Conservation (phyloP, 2,113 vertebrate genomes). For the Petroica traversi region DNA sequence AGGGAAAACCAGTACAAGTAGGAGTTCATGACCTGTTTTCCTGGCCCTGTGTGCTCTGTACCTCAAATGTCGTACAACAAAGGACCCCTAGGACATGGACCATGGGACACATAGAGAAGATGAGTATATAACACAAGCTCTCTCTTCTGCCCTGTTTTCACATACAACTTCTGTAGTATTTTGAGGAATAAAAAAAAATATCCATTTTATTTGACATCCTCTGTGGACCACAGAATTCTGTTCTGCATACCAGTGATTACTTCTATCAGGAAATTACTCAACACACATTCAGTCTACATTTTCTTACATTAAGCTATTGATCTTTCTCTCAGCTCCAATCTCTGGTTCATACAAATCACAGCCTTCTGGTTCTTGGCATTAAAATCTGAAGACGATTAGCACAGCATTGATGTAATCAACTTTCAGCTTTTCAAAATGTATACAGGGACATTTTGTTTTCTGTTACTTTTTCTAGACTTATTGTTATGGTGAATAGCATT, state of each 20-base stretch:
- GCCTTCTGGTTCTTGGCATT: not conserved
- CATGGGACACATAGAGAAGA: not conserved
- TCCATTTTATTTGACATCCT: not conserved
- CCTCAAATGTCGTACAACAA: not conserved
- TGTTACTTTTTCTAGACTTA: not conserved
- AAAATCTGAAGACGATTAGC: conserved; percentile 8
- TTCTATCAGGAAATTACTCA: not conserved
- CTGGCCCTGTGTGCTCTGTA: not conserved
- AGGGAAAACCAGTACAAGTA: not conserved
- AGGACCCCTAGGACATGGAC: not conserved
- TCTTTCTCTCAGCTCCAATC: not conserved
- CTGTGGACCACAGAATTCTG: not conserved
- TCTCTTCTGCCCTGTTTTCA: not conserved
- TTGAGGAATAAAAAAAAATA: not conserved
- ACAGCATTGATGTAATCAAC: not conserved
- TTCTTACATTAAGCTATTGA: not conserved
- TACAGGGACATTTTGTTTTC: conserved; percentile 3
- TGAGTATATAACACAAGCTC: not conserved
- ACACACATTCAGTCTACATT: not conserved
- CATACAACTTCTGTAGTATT: not conserved
- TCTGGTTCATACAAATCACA: not conserved
- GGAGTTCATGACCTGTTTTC: not conserved
- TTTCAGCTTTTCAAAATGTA: not conserved
- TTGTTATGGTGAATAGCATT: conserved; percentile 12
- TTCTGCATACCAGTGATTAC: not conserved